Evolutionary conservation across 2,113 vertebrate genomes (phyloP), one percentile per base, ranked within the genome.

Genomic region (Osmerus mordax): DNA sequence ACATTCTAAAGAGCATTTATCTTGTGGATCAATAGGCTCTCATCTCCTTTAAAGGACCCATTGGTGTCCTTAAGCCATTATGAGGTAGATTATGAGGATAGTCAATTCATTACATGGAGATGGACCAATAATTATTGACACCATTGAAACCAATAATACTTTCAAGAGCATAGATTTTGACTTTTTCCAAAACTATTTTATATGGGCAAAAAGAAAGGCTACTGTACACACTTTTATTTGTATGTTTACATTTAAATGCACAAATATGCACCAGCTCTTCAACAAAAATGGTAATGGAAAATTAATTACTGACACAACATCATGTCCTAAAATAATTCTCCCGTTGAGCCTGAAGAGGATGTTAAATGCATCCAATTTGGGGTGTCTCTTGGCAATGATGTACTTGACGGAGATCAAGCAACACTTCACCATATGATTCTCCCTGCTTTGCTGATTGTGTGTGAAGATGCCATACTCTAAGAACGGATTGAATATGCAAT

Each of bases 41-140:
- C 92, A 91, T 93, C 93, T 92, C 92, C 91, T 95, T 95, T 95
- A 95, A 92, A 94, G 91, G 91, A 92, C 92, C 93, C 94, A 91
- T 93, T 87, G 92, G 94, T 95, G 93, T 95, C 93, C 93, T 95
- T 93, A 94, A 94, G 92, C 89, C 92, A 93, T 95, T 92, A 95
- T 91, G 93, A 94, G 92, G 90, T 86, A 93, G 92, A 94, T 95
- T 92, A 94, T 93, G 92, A 93, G 92, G 90, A 92, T 85, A 87
- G 90, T 92, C 93, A 91, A 94, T 96, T 96, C 93, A 95, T 96
- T 95, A 94, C 92, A 90, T 91, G 91, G 90, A 94, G 93, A 94
- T 94, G 90, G 93, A 91, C 92, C 90, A 87, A 95, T 95, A 94
- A 94, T 94, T 94, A 95, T 95, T 93, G 92, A 95, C 93, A 93